Evolutionary conservation across 2,888 invertebrate species (phyloP), one percentile per base, ranked within the genome.

Genomic region (Agrotis clavis): DNA sequence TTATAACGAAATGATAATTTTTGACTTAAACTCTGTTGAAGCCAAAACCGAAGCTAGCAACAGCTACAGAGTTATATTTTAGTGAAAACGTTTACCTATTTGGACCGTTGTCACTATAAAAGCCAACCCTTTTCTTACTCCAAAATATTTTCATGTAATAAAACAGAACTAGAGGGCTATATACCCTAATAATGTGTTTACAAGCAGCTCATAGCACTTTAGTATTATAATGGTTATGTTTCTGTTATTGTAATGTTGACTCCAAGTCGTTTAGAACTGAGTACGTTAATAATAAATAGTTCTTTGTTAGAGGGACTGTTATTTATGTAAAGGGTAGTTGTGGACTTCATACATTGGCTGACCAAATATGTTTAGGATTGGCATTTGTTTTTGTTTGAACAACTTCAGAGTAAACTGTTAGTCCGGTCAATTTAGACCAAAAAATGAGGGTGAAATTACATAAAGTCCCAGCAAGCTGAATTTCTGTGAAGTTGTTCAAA

Each of bases 131-230:
- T 67, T n/a, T 16, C 45, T 4, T 56, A 35, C 18, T 25, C 6
- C 14, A 51, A 53, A 63, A 41, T 41, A 57, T 57, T 47, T 71
- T 62, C 21, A 30, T n/a, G 13, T 48, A 25, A n/a, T 19, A 41
- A 57, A 25, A 54, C 25, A 25, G 25, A 1, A 25, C 25, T 9
- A 0, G 21, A 64, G 76, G 54, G 63, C 77, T 61, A 56, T 51
- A 25, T 25, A 41, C 13, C 47, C 76, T 30, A 56, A 60, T 64
- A 77, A 81, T 75, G 54, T 77, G 68, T 77, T 81, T 81, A 81
- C 68, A 76, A 14, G 13, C 16, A 18, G 30, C 16, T 75, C 51
- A 47, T 1, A 45, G 41, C 30, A 41, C 47, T 48, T 64, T 13
- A 21, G 30, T 30, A 53, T 11, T 67, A 56, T 75, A 80, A 65